Percentiles rank a stretch among this genome's conserved stretches.
Evolutionary conservation across 2,888 invertebrate species (phyloP).

Genomic region (Caenorhabditis sinica): DNA sequence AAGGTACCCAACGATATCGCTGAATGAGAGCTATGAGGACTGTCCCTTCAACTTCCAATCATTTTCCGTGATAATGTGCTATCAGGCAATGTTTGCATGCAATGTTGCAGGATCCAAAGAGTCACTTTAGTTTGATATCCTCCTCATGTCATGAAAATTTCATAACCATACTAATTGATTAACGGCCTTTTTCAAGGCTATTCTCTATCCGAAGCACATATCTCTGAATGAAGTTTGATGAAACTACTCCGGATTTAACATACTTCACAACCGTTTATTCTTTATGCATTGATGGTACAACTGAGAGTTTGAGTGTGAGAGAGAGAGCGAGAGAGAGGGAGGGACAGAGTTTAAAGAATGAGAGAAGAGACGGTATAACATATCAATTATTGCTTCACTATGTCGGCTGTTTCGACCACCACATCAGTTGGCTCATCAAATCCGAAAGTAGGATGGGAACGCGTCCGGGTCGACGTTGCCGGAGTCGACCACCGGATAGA

Average conservation of each 20-base stretch:
- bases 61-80: neutral
- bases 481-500: conserved; percentile 48
- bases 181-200: too few species aligned
- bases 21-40: too few species aligned
- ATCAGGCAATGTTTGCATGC: neutral
- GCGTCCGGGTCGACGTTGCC: conserved; percentile 12
- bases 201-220: too few species aligned
- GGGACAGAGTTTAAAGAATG: too few species aligned
- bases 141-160: neutral
- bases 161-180: neutral
- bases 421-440: conserved; percentile 6
- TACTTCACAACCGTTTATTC: conserved; percentile 48
- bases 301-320: neutral
- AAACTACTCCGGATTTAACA: neutral
- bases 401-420: conserved; percentile 15
- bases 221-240: neutral
- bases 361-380: neutral
- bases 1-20: too few species aligned
- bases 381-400: conserved; percentile 25
- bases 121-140: neutral
- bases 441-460: conserved; percentile 31
- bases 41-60: too few species aligned
- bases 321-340: neutral
- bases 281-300: conserved; percentile 36
- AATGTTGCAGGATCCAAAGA: neutral